Conservation (phyloP, 2,797 vertebrate species). For the Catamblyrhynchus diadema region DNA sequence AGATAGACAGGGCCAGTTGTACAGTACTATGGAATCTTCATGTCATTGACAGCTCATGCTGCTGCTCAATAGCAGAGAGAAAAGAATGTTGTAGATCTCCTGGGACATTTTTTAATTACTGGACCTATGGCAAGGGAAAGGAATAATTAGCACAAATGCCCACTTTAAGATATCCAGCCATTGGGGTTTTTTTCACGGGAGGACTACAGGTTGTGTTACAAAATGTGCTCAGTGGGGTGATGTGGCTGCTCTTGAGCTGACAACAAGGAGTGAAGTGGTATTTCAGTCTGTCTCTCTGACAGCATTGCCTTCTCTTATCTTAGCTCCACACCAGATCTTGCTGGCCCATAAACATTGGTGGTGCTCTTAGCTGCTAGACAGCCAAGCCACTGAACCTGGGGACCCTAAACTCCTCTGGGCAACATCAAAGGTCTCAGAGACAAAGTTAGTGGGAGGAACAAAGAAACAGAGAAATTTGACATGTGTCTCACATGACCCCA, state of each 20-base stretch:
- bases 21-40: background rate
- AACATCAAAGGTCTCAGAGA: background rate
- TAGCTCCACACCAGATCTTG: background rate
- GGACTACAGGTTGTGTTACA: background rate
- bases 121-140: background rate
- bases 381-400: rapidly evolving
- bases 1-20: background rate
- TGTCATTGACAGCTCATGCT: background rate
- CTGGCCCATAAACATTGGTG: background rate
- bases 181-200: background rate
- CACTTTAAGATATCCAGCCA: background rate
- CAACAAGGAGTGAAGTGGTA: background rate
- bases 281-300: background rate
- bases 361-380: background rate
- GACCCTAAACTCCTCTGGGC: background rate
- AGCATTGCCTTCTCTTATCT: background rate
- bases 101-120: background rate
- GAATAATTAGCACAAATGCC: background rate
- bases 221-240: background rate
- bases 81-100: background rate
- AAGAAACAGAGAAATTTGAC: background rate
- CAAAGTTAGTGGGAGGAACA: background rate
- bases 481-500: background rate
- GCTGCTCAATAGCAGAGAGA: background rate
- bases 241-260: background rate